Evolutionary conservation across 2,888 invertebrate species (phyloP), one percentile per base, ranked within the genome.

Genomic region (Portevinia maculata): DNA sequence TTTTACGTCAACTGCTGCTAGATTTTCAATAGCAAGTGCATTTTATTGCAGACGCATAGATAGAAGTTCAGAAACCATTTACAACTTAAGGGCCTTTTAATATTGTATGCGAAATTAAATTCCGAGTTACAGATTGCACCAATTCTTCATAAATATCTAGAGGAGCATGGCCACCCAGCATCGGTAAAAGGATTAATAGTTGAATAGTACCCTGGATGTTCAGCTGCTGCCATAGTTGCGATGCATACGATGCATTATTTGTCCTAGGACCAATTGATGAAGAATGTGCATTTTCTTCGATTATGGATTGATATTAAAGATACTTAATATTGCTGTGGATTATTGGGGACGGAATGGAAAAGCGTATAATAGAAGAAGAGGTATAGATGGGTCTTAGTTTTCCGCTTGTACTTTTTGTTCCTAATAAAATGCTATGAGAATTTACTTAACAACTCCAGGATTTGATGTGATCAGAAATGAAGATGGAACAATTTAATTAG

Each of bases 1-100:
- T n/a, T n/a, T 50, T 52, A 74, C 57, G 60, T 69, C 60, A 74
- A 64, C 55, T n/a, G 65, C 11, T 41, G 60, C 8, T n/a, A 41
- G 39, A 9, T 32, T 52, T 21, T 44, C 17, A 15, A 1, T 24
- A 34, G 34, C 41, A 53, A 75, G 74, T 74, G 57, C 34, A 11
- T 32, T 70, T 59, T 46, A 64, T 59, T 39, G 46, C 30, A 19
- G 24, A 9, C n/a, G n/a, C n/a, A n/a, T n/a, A n/a, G n/a, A n/a
- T n/a, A n/a, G n/a, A 17, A 11, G 34, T 34, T 30, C 32, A 52
- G 32, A 30, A 52, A 28, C 30, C 30, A 19, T 34, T 48, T 24
- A 15, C 6, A 28, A 8, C 11, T 34, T n/a, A 41, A 52, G 28
- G 50, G 15, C 17, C 24, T n/a, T 24, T 24, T 5, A 37, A 8